phyloP scores from a whole-genome alignment of 2,888 invertebrate genomes.

The Melanchra persicariae region DNA sequence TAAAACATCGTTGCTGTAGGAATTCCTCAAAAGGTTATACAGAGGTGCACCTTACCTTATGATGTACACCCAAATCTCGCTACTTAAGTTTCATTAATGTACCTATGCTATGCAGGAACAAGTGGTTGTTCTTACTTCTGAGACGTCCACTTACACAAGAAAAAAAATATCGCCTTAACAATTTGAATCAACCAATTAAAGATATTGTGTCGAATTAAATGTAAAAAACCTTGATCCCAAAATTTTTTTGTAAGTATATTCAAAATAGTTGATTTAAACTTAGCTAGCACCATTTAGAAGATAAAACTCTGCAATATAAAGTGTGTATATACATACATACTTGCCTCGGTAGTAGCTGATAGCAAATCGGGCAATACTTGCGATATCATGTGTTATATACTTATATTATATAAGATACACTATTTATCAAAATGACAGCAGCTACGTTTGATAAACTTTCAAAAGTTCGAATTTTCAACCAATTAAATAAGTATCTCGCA shows the following conservation, averaged over 20 bases:
- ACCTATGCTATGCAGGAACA: no score
- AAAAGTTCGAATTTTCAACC: constrained; percentile 55
- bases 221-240: not conserved
- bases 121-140: no score
- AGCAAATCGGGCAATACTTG: constrained; percentile 45
- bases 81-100: no score
- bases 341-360: constrained; percentile 32
- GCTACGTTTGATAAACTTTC: constrained; percentile 53
- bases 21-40: no score
- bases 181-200: no score
- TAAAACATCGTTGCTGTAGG: no score
- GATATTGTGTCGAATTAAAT: no score
- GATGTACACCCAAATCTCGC: no score
- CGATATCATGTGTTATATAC: constrained; percentile 43
- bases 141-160: no score
- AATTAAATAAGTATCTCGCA: constrained; percentile 46
- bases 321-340: not conserved
- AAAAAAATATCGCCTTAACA: no score
- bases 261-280: constrained; percentile 5
- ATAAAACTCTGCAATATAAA: not conserved
- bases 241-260: not conserved
- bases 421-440: constrained; percentile 52
- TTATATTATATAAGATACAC: constrained; percentile 53
- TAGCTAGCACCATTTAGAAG: not conserved
- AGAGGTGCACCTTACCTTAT: no score